Evolutionary conservation across 2,113 vertebrate species (phyloP).

Genomic region (Lanius ludovicianus): DNA sequence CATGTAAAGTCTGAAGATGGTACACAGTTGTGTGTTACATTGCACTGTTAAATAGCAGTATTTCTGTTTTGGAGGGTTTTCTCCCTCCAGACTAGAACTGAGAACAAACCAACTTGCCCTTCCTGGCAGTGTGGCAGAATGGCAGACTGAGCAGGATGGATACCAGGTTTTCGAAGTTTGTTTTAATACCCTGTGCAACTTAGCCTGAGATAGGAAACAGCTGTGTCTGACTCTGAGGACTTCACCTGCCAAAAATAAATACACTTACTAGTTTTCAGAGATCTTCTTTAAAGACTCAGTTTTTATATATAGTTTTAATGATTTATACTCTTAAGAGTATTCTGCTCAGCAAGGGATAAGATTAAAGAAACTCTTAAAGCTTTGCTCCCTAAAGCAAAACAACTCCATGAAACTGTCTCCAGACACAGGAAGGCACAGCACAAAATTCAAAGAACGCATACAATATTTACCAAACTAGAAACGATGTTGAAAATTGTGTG

Average conservation of each 20-base stretch:
- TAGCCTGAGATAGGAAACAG: background rate
- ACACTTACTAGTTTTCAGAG: background rate
- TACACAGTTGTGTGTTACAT: background rate
- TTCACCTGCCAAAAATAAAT: background rate
- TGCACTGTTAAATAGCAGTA: background rate
- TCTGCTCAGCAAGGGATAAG: background rate
- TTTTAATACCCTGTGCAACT: background rate
- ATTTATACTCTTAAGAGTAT: background rate
- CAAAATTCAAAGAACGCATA: background rate
- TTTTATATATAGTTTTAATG: background rate
- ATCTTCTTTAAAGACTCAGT: background rate
- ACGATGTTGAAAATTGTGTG: background rate
- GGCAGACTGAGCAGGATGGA: background rate
- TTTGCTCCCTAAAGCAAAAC: background rate
- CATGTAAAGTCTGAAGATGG: background rate
- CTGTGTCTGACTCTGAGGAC: background rate
- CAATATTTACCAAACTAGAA: background rate
- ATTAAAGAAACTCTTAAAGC: background rate
- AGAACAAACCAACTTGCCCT: background rate
- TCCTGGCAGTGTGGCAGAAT: background rate
- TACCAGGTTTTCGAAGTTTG: background rate
- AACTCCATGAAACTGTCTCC: background rate
- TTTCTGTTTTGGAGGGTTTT: background rate
- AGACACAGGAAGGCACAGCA: background rate
- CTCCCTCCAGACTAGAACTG: background rate